phyloP scores from a whole-genome alignment of 1,140 invertebrate genomes.

The Listronotus bonariensis region DNA sequence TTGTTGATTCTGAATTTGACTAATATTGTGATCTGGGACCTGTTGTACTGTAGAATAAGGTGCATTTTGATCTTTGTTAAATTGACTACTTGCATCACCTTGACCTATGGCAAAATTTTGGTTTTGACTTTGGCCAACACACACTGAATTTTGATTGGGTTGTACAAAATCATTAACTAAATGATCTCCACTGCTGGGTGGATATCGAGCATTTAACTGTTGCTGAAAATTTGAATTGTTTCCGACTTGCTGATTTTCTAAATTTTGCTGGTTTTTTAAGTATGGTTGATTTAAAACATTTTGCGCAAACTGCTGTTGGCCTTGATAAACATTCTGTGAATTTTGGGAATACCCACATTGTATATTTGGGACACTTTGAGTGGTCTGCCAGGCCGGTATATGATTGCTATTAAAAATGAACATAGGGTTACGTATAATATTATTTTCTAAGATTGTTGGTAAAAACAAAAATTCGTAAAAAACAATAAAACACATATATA shows the following conservation, averaged over 20 bases:
- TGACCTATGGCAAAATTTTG: conserved; percentile 15
- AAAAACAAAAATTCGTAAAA: too few relatives aligned
- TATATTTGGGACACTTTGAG: conserved; percentile 19
- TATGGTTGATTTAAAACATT: not conserved
- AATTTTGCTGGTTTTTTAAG: too few relatives aligned
- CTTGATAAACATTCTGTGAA: not conserved
- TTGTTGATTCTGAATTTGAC: not conserved
- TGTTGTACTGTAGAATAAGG: not conserved
- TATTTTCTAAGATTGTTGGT: too few relatives aligned
- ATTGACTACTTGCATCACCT: conserved; percentile 4
- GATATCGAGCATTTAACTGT: not conserved
- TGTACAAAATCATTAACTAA: too few relatives aligned
- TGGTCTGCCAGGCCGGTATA: conserved; percentile 13
- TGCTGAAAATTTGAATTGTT: too few relatives aligned
- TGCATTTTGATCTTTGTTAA: not conserved
- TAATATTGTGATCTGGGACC: too few relatives aligned
- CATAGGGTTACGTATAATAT: too few relatives aligned
- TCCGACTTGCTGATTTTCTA: too few relatives aligned
- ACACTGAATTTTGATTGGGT: not conserved
- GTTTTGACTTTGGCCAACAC: not conserved
- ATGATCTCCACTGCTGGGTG: conserved; percentile 1
- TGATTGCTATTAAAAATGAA: conserved; percentile 1
- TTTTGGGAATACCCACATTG: not conserved
- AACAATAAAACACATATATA: too few relatives aligned
- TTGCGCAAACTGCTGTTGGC: not conserved